A percentile compares a stretch with the other conserved stretches of the same genome.
Evolutionary conservation across 2,113 vertebrate genomes (phyloP).

Genomic region (Lipotes vexillifer): DNA sequence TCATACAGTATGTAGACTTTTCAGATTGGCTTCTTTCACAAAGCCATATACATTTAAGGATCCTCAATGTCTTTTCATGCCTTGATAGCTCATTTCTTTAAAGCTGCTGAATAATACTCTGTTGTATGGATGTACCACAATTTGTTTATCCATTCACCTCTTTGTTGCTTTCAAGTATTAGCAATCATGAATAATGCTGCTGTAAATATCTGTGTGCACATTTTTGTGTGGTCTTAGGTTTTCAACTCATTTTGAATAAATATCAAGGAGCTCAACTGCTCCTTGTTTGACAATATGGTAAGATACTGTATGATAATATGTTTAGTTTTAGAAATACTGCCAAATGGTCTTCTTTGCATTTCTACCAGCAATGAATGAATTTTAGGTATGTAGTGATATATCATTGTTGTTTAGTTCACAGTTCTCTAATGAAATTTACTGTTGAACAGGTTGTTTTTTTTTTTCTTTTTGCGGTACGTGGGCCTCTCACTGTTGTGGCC

Average conservation of each 20-base stretch:
- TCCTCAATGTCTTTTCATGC: not conserved
- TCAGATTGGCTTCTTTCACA: not conserved
- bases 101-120: not conserved
- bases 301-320: not conserved
- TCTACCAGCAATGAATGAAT: not conserved
- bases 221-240: not conserved
- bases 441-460: not conserved
- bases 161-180: not conserved
- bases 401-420: not conserved
- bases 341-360: not conserved
- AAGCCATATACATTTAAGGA: not conserved
- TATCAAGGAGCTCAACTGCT: not conserved
- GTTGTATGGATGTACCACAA: not conserved
- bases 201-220: not conserved
- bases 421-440: not conserved
- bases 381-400: not conserved
- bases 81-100: not conserved
- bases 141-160: not conserved
- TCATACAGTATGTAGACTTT: not conserved
- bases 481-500: too few species aligned
- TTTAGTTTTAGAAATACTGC: not conserved
- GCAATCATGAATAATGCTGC: not conserved
- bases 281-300: not conserved
- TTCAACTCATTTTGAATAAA: not conserved
- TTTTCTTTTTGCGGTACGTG: too few species aligned